Conservation (phyloP, 2,113 vertebrate genomes). For the Actenoides lindsayi region DNA sequence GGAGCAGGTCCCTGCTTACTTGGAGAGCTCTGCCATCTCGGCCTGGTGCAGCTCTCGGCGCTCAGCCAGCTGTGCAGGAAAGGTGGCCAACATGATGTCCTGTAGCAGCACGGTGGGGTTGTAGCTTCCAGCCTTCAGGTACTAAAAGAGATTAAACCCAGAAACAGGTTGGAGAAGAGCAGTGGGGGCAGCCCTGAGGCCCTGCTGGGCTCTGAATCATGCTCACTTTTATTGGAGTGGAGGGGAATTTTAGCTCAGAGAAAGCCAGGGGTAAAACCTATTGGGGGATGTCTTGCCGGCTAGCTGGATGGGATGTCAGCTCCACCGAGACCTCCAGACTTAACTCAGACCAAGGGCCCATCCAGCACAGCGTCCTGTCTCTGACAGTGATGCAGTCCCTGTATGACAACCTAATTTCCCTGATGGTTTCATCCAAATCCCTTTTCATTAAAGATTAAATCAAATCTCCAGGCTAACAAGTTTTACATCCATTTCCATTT, state of each 20-base stretch:
- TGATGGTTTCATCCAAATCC: background rate
- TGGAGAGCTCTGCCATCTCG: conserved; percentile 90
- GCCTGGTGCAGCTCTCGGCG: conserved; percentile 81
- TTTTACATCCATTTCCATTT: conserved; percentile 52
- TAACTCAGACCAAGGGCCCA: background rate
- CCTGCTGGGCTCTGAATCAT: background rate
- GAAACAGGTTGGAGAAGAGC: background rate
- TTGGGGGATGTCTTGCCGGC: background rate
- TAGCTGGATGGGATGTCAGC: background rate
- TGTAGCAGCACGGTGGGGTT: conserved; percentile 80
- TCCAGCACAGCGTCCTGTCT: background rate
- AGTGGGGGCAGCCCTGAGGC: background rate
- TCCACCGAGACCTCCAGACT: background rate
- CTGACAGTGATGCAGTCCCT: conserved; percentile 42
- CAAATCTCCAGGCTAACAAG: conserved; percentile 17
- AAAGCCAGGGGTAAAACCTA: background rate
- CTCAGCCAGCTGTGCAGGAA: conserved; percentile 81
- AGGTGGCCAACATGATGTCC: conserved; percentile 80
- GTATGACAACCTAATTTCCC: conserved; percentile 64
- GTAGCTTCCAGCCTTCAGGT: conserved; percentile 87
- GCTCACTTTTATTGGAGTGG: background rate
- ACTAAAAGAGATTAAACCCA: conserved; percentile 72
- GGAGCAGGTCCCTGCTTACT: conserved; percentile 69
- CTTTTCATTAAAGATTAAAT: conserved; percentile 56
- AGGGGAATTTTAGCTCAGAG: conserved; percentile 8